Conservation (phyloP, 2,797 vertebrate species). For the Microcaecilia unicolor region DNA sequence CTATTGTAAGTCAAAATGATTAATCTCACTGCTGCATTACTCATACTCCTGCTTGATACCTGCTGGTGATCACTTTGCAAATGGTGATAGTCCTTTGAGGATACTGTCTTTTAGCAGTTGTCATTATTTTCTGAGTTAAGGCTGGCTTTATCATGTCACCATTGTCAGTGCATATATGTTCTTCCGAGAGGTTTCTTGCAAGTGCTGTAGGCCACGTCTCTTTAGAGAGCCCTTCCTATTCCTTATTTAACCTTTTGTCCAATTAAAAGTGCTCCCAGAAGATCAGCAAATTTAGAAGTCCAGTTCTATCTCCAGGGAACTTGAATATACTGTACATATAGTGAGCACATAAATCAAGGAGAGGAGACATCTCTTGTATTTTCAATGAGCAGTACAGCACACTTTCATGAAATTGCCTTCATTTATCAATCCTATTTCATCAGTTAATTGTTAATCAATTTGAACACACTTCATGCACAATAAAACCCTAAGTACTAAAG, state of each 20-base stretch:
- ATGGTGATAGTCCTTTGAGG: not conserved
- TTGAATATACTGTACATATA: conserved; percentile 6
- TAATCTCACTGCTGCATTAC: not conserved
- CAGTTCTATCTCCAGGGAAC: conserved; percentile 5
- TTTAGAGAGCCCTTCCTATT: conserved; percentile 4
- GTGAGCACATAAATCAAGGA: conserved; percentile 13
- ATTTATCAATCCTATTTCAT: conserved; percentile 13
- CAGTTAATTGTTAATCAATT: conserved; percentile 16
- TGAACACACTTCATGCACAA: conserved; percentile 5
- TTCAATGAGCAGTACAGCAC: conserved; percentile 17
- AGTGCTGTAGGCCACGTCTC: not conserved
- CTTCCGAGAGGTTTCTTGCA: not conserved
- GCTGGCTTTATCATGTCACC: conserved; percentile 7
- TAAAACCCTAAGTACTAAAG: conserved; percentile 3
- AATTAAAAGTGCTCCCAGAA: not conserved
- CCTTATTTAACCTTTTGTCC: not conserved
- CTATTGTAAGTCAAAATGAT: too few relatives aligned
- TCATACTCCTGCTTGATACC: not conserved
- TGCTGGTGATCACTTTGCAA: not conserved
- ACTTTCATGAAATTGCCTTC: conserved; percentile 26
- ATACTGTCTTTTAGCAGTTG: not conserved
- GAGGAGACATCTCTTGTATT: conserved; percentile 6
- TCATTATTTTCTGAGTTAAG: conserved; percentile 9
- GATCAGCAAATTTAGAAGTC: conserved; percentile 10
- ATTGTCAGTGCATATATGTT: not conserved